Evolutionary conservation across 2,113 vertebrate species (phyloP).

Genomic region (Microtus pennsylvanicus): DNA sequence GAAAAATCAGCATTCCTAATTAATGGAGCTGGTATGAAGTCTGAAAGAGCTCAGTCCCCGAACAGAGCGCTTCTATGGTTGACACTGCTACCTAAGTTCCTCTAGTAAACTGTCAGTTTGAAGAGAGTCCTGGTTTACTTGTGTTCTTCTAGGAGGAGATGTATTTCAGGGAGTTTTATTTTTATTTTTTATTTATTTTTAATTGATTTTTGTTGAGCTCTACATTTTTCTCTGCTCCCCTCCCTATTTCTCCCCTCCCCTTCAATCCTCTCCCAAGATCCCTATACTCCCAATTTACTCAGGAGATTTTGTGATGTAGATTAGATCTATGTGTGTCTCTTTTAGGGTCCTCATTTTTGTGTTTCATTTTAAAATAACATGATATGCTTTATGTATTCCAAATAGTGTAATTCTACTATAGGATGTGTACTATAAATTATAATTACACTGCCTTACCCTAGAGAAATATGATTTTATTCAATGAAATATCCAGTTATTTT

Average conservation of each 20-base stretch:
- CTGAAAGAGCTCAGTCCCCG: background rate
- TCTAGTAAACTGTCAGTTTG: constrained; percentile 25
- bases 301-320: no score
- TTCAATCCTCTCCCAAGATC: no score
- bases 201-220: no score
- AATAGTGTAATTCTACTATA: background rate
- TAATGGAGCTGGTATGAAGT: background rate
- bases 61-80: background rate
- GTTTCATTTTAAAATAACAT: background rate
- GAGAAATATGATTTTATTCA: background rate
- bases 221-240: no score
- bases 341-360: no score
- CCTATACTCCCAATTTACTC: no score
- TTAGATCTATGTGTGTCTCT: no score
- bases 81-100: background rate
- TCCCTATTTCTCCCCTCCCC: no score
- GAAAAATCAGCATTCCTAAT: background rate
- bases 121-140: background rate
- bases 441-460: background rate
- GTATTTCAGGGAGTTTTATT: background rate
- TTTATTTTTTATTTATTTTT: background rate
- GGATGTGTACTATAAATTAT: background rate
- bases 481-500: background rate
- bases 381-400: background rate
- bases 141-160: constrained; percentile 22